Conservation (phyloP, 2,797 vertebrate species). For the Fringilla coelebs region DNA sequence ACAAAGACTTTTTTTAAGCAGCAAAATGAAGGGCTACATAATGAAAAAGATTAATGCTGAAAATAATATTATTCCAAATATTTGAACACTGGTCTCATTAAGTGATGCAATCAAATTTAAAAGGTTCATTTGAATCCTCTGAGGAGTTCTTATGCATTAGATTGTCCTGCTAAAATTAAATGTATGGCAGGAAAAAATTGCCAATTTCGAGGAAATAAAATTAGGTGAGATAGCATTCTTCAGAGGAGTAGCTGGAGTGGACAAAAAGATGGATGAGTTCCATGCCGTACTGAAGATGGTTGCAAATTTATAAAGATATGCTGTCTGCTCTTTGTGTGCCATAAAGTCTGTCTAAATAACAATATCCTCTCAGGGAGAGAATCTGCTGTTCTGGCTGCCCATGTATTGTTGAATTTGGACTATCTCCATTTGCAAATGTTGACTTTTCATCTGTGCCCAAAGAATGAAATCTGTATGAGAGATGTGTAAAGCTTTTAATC, state of each 20-base stretch:
- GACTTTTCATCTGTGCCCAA: conserved; percentile 69
- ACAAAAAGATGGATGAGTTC: background rate
- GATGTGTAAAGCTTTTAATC: conserved; percentile 65
- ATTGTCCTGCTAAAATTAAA: conserved; percentile 7
- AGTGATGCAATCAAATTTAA: conserved; percentile 28
- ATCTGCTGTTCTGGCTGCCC: conserved; percentile 41
- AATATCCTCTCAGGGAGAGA: conserved; percentile 54
- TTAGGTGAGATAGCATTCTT: conserved; percentile 2
- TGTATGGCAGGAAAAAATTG: background rate
- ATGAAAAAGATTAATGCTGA: background rate
- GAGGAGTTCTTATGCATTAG: background rate
- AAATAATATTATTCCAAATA: conserved; percentile 32
- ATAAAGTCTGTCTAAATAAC: conserved; percentile 63
- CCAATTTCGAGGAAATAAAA: conserved; percentile 5
- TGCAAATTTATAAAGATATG: conserved; percentile 42
- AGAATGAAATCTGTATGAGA: conserved; percentile 58
- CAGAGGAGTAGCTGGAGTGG: background rate
- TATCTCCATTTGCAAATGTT: conserved; percentile 70
- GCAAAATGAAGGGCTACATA: background rate
- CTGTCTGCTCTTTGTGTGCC: conserved; percentile 31
- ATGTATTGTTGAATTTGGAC: conserved; percentile 65
- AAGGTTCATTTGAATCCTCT: conserved; percentile 28
- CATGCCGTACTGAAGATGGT: background rate
- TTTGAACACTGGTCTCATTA: background rate
- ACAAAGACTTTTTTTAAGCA: background rate